phyloP scores from a whole-genome alignment of 2,113 vertebrate genomes.

The Paedocypris sp. region DNA sequence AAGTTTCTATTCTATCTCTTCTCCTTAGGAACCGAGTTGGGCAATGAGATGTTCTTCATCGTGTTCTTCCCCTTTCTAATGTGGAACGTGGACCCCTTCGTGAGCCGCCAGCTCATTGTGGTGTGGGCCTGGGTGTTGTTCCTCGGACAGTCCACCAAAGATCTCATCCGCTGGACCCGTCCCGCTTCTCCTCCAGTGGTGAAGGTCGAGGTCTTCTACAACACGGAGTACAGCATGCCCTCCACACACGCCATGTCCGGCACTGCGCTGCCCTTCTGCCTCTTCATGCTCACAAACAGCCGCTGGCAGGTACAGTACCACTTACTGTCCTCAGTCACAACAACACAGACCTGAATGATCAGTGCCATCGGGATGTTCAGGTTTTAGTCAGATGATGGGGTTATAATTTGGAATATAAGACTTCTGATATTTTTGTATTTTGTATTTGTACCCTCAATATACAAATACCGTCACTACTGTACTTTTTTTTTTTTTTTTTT shows the following conservation, averaged over 20 bases:
- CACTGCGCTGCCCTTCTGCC: slow-evolving; percentile 81
- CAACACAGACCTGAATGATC: not conserved
- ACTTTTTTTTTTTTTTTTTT: too few relatives aligned
- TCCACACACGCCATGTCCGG: slow-evolving; percentile 98
- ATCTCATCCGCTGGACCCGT: slow-evolving; percentile 85
- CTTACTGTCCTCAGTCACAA: not conserved
- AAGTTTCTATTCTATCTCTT: slow-evolving; percentile 85
- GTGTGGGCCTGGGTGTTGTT: slow-evolving; percentile 96
- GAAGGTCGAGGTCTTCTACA: slow-evolving; percentile 96
- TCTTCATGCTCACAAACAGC: slow-evolving; percentile 82
- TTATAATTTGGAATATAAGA: too few relatives aligned
- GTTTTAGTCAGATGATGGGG: too few relatives aligned
- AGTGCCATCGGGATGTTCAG: too few relatives aligned
- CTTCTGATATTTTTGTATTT: too few relatives aligned
- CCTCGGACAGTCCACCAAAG: slow-evolving; percentile 94
- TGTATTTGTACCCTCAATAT: too few relatives aligned
- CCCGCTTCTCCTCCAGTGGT: slow-evolving; percentile 90
- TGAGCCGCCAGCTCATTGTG: slow-evolving; percentile 80
- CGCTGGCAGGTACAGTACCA: slow-evolving; percentile 78
- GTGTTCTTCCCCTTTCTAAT: slow-evolving; percentile 88
- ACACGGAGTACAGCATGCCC: slow-evolving; percentile 97
- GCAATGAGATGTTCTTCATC: slow-evolving; percentile 96
- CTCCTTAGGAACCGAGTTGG: slow-evolving; percentile 86
- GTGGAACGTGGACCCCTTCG: slow-evolving; percentile 87
- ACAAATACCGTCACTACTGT: too few relatives aligned